Conservation (phyloP, 2,797 vertebrate genomes). For the Microchirus variegatus region DNA sequence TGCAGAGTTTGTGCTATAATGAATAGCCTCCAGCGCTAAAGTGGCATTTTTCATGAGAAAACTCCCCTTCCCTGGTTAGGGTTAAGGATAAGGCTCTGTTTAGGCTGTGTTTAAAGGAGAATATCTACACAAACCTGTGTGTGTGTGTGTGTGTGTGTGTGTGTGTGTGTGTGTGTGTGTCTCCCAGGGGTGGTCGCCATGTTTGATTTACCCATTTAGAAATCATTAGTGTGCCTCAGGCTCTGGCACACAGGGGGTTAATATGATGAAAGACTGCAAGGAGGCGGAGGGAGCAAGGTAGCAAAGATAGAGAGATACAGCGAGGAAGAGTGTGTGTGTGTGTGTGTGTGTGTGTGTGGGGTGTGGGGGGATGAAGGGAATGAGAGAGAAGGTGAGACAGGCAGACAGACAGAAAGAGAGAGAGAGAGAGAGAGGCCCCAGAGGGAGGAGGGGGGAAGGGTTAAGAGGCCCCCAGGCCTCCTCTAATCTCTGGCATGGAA, state of each 20-base stretch:
- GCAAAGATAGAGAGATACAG: constrained; percentile 48
- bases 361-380: constrained; percentile 15
- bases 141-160: constrained; percentile 8
- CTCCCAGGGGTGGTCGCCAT: constrained; percentile 71
- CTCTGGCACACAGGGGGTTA: constrained; percentile 79
- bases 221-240: constrained; percentile 79
- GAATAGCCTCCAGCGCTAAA: too few relatives aligned
- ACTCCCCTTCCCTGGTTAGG: too few relatives aligned
- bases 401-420: neutral
- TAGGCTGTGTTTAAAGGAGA: too few relatives aligned
- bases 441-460: constrained; percentile 51
- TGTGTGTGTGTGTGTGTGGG: constrained; percentile 5
- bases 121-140: neutral
- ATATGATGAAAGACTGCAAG: constrained; percentile 72
- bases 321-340: constrained; percentile 25
- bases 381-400: constrained; percentile 30
- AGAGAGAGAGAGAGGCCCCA: constrained; percentile 37
- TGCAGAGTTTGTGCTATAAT: too few relatives aligned
- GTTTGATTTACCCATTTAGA: constrained; percentile 82
- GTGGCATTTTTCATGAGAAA: too few relatives aligned
- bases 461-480: constrained; percentile 64
- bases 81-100: too few relatives aligned
- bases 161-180: constrained; percentile 3
- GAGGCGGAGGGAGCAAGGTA: constrained; percentile 54
- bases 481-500: constrained; percentile 77